Conservation (phyloP, 2,797 vertebrate genomes). For the Halcyon badia region DNA sequence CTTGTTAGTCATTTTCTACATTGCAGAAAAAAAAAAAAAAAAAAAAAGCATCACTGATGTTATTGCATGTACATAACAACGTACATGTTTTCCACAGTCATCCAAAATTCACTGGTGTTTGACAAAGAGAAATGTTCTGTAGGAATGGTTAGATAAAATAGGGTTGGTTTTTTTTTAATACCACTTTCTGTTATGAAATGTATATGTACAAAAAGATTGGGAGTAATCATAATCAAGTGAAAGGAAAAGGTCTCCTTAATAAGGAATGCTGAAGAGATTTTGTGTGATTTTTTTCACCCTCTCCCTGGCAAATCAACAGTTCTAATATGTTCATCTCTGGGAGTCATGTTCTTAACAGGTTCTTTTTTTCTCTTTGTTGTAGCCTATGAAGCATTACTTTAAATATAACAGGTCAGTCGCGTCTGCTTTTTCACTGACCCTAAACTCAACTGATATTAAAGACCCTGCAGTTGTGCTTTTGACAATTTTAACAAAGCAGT, state of each 20-base stretch:
- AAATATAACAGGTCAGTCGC: not conserved
- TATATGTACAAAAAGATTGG: not conserved
- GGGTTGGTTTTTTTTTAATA: not conserved
- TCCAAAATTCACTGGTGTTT: not conserved
- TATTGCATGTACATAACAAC: not conserved
- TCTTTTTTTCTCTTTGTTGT: not conserved
- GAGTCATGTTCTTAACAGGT: not conserved
- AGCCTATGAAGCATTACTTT: not conserved
- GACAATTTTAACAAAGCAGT: not conserved
- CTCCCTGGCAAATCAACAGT: not conserved
- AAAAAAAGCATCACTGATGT: not conserved
- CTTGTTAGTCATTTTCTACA: not conserved
- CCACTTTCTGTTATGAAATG: not conserved
- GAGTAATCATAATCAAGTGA: not conserved
- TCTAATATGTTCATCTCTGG: rapidly evolving
- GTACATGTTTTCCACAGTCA: not conserved
- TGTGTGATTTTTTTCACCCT: not conserved
- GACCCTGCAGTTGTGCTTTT: not conserved
- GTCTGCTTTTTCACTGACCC: not conserved
- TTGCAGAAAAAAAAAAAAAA: not conserved
- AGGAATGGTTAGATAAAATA: not conserved
- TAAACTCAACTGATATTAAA: not conserved
- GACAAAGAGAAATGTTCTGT: not conserved
- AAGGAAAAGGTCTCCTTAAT: not conserved
- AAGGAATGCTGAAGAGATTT: not conserved